These are phyloP conservation scores for Rhorus exstirpatorius DNA, from an alignment of 2,888 invertebrate genomes.

Conservation along the genomic window DNA sequence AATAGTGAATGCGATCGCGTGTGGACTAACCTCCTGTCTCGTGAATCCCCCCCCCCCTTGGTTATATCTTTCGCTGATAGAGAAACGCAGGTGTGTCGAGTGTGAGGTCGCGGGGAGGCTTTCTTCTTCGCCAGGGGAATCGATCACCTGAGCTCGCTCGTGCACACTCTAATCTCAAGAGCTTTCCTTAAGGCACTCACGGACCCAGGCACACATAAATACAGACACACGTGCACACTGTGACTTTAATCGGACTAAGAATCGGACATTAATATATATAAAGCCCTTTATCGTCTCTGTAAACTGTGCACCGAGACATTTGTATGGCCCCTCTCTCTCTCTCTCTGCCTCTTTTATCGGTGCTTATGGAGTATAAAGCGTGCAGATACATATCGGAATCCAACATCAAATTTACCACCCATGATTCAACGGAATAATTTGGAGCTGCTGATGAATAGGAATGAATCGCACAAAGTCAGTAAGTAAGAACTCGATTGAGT, in stretches of 20 bases:
- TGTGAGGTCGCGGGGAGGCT: slow-evolving; percentile 36
- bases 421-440: not conserved
- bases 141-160: slow-evolving; percentile 61
- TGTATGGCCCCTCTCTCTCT: too few species aligned
- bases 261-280: slow-evolving; percentile 50
- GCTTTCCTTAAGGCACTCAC: slow-evolving; percentile 38
- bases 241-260: slow-evolving; percentile 33
- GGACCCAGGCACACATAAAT: not conserved
- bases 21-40: slow-evolving; percentile 25
- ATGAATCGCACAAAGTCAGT: too few species aligned
- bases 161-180: slow-evolving; percentile 62
- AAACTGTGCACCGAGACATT: slow-evolving; percentile 17
- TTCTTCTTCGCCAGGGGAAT: slow-evolving; percentile 57
- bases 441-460: too few species aligned
- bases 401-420: not conserved
- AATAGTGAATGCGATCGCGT: slow-evolving; percentile 51
- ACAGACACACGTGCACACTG: slow-evolving; percentile 7
- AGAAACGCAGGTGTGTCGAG: slow-evolving; percentile 37
- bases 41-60: slow-evolving; percentile 46
- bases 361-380: not conserved
- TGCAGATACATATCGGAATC: not conserved
- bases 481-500: too few species aligned
- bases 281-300: slow-evolving; percentile 24
- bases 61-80: slow-evolving; percentile 61
- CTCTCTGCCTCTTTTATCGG: slow-evolving; percentile 27